Conservation (phyloP, 2,113 vertebrate species). For the Peromyscus maniculatus region DNA sequence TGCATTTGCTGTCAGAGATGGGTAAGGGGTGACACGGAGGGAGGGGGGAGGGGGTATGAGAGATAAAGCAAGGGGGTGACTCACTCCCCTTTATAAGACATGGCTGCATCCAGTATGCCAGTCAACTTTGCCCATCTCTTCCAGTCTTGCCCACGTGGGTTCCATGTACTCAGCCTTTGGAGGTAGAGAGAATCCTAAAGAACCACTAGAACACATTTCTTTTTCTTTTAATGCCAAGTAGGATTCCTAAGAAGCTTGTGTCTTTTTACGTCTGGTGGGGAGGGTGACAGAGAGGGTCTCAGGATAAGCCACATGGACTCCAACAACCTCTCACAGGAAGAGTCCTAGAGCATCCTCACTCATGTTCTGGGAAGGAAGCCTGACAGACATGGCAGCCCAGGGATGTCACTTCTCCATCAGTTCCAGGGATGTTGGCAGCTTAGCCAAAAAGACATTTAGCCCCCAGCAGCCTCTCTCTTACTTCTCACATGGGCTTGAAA, state of each 20-base stretch:
- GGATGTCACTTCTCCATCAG: background rate
- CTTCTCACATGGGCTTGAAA: background rate
- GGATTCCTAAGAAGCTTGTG: background rate
- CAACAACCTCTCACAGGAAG: background rate
- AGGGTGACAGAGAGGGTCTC: background rate
- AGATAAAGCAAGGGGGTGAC: background rate
- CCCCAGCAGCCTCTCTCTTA: background rate
- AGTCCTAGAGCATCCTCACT: background rate
- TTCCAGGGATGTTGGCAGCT: background rate
- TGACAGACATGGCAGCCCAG: background rate
- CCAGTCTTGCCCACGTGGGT: background rate
- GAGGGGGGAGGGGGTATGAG: fast-evolving
- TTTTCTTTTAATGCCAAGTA: background rate
- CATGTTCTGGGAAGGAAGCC: background rate
- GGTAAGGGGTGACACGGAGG: background rate
- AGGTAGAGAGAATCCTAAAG: background rate
- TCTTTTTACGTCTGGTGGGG: background rate
- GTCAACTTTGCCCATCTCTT: no score
- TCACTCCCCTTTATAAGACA: fast-evolving
- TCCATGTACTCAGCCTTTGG: background rate
- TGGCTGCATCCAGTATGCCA: background rate
- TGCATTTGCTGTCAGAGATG: background rate
- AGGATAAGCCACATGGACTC: fast-evolving
- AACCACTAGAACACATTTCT: background rate
- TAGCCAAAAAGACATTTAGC: background rate